Evolutionary conservation across 2,113 vertebrate species (phyloP).

Genomic region (Syngnathus typhle): DNA sequence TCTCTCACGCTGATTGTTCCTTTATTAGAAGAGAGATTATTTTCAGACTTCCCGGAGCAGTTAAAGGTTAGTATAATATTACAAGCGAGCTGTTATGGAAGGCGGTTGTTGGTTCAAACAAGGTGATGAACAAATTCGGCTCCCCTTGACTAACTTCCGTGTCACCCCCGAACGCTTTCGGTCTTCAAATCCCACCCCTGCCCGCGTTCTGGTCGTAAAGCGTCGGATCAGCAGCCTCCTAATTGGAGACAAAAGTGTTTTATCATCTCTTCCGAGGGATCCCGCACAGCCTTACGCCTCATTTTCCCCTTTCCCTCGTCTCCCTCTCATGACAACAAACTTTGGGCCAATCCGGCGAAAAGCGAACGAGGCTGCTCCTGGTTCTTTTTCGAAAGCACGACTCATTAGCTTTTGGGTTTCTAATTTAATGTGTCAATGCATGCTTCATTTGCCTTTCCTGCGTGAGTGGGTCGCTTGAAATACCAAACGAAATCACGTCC

Average conservation of each 20-base stretch:
- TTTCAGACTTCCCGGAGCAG: constrained; percentile 55
- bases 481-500: constrained; percentile 54
- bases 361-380: constrained; percentile 21
- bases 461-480: constrained; percentile 53
- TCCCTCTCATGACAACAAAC: neutral
- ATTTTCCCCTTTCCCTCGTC: constrained; percentile 6
- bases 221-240: constrained; percentile 5
- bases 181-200: neutral
- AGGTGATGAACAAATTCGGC: constrained; percentile 26
- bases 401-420: constrained; percentile 50
- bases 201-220: neutral
- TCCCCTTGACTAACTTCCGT: constrained; percentile 25
- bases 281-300: neutral
- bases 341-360: neutral
- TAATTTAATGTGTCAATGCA: constrained; percentile 54
- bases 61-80: constrained; percentile 58
- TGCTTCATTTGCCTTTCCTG: constrained; percentile 57
- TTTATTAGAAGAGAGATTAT: constrained; percentile 51
- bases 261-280: neutral
- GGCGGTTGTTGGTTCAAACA: constrained; percentile 37
- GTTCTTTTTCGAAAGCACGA: constrained; percentile 55
- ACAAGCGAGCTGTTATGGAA: constrained; percentile 23
- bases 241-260: constrained; percentile 21
- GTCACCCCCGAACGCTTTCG: neutral
- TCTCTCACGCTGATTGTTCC: constrained; percentile 31